Evolutionary conservation across 2,888 invertebrate species (phyloP).

Genomic region (Hedychridium roseum): DNA sequence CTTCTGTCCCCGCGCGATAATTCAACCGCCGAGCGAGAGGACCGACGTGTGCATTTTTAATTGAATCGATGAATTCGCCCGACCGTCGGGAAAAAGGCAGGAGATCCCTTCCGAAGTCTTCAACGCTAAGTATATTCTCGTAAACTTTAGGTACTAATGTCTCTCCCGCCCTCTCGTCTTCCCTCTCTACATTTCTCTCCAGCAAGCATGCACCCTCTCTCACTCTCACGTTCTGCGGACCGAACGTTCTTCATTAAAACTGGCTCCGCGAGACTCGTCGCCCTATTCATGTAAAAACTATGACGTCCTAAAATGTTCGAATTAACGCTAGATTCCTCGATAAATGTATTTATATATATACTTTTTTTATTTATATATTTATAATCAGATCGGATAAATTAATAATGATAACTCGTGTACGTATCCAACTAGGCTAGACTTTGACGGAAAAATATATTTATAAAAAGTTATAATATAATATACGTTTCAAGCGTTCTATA

Average conservation of each 20-base stretch:
- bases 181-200: slow-evolving; percentile 23
- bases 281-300: slow-evolving; percentile 56
- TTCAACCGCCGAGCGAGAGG: too few relatives aligned
- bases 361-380: slow-evolving; percentile 1
- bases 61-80: too few relatives aligned
- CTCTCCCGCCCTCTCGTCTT: slow-evolving; percentile 28
- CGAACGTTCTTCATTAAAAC: too few relatives aligned
- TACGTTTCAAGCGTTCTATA: slow-evolving; percentile 62
- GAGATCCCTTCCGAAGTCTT: too few relatives aligned
- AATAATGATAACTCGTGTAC: slow-evolving; percentile 59
- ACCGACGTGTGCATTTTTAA: too few relatives aligned
- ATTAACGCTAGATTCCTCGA: slow-evolving; percentile 51
- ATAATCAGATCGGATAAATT: slow-evolving; percentile 55
- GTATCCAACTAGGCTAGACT: slow-evolving; percentile 63
- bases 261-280: too few relatives aligned
- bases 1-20: too few relatives aligned
- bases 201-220: neutral
- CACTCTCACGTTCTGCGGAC: neutral
- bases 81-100: too few relatives aligned
- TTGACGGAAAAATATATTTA: slow-evolving; percentile 65
- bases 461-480: slow-evolving; percentile 62
- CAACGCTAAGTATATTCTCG: slow-evolving; percentile 45
- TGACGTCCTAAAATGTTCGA: slow-evolving; percentile 57
- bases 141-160: slow-evolving; percentile 51
- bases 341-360: too few relatives aligned